Base-by-base conservation (phyloP, 2,888 invertebrate species). In the Metopia argyrocephala region DNA sequence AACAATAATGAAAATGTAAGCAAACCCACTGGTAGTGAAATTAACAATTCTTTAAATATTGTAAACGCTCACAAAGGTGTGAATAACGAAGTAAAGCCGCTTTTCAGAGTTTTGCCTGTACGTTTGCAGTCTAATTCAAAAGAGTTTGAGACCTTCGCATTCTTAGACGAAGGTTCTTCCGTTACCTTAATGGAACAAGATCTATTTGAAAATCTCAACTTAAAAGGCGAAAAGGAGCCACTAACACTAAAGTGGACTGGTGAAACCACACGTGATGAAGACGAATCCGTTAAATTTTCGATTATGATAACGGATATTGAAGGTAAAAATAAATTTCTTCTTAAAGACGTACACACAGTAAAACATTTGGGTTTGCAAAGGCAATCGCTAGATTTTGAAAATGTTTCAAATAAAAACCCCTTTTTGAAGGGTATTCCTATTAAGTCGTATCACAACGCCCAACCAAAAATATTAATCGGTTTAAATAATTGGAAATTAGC, bases 61-160 rank as follows among this genome's bases (percentile, higher is more conserved):
- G 54, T 73, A 15, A 78, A 78, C 23, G 50, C 78, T 5, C 78
- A 78, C 31, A n/a, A n/a, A n/a, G n/a, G n/a, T n/a, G n/a, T 3
- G 18, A 46, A 27, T 15, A 5, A 50, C n/a, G 59, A 57, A 20
- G 18, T 50, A 27, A 18, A 12, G 7, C 9, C 59, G n/a, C 56
- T 64, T 25, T 75, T 74, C 27, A 38, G 69, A 48, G 54, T 73
- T 23, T 27, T 68, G 46, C 71, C 66, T 5, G 38, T 69, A 28
- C 48, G 65, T 28, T 20, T 71, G 3, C 61, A 61, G 23, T 38
- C 61, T 15, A 21, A 23, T 3, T 28, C 54, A 18, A 57, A 75
- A 38, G 12, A 12, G 9, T 12, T 61, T 5, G 23, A 71, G 27
- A 62, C 62, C 1, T 71, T 62, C 15, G 71, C 71, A 4, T 62